These are phyloP conservation scores for Sphaeridia pumilis DNA, from an alignment of 2,888 invertebrate species.

Conservation along the genomic window DNA sequence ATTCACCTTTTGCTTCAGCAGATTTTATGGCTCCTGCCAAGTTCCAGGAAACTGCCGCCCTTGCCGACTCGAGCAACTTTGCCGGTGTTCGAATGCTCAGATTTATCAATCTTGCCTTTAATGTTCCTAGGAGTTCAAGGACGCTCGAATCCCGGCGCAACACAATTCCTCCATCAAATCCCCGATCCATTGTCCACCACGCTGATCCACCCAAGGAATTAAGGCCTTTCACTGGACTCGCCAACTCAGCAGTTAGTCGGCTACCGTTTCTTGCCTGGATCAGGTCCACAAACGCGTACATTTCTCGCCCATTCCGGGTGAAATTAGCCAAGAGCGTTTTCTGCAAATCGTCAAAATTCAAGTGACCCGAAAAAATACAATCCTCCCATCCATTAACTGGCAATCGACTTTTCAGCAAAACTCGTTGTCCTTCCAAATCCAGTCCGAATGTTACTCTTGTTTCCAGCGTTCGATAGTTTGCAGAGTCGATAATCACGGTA, in stretches of 20 bases:
- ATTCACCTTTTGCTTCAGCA: slow-evolving; percentile 13
- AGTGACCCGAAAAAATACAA: background rate
- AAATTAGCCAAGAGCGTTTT: background rate
- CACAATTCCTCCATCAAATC: background rate
- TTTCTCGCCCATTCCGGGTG: background rate
- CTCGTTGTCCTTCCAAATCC: background rate
- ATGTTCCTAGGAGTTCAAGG: background rate
- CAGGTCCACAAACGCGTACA: background rate
- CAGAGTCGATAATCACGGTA: background rate
- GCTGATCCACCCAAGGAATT: background rate
- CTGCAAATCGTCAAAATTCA: background rate
- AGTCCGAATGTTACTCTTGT: background rate
- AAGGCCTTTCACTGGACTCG: background rate
- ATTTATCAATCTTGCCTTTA: background rate
- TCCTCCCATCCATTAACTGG: background rate
- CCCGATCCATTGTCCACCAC: background rate
- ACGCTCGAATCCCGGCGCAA: background rate
- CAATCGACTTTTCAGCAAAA: background rate
- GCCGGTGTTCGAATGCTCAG: slow-evolving; percentile 25
- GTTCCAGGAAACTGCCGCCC: slow-evolving; percentile 28
- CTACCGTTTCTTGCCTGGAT: background rate
- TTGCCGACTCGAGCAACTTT: slow-evolving; percentile 20
- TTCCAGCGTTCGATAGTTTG: background rate
- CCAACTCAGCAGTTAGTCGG: background rate
- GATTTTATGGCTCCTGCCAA: slow-evolving; percentile 22